Evolutionary conservation across 2,797 vertebrate species (phyloP).

Genomic region (Nyctibius grandis): DNA sequence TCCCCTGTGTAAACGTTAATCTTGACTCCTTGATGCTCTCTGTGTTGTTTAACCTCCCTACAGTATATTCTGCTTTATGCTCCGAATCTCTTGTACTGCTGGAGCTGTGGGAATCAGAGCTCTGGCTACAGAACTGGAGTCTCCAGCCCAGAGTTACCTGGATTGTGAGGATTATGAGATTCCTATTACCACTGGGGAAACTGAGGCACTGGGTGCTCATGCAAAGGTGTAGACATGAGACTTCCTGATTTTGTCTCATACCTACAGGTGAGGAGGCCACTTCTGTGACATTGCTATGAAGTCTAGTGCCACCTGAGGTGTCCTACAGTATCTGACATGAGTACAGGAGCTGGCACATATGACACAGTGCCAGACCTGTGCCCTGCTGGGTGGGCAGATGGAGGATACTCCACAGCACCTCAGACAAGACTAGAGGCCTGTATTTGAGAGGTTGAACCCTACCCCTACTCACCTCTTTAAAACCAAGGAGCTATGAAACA

Average conservation of each 20-base stretch:
- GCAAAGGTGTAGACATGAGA: neutral
- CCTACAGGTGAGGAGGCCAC: neutral
- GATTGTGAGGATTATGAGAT: too few relatives aligned
- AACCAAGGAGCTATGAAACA: neutral
- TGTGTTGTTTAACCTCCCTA: neutral
- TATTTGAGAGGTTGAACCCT: neutral
- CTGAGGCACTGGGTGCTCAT: neutral
- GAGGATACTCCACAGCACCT: neutral
- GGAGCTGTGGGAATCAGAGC: neutral
- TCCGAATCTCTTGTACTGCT: neutral
- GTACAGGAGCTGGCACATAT: neutral
- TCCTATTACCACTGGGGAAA: neutral
- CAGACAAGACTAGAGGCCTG: neutral
- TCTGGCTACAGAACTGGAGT: neutral
- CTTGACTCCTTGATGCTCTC: neutral
- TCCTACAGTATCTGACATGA: neutral
- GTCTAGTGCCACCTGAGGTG: neutral
- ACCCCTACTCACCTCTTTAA: neutral
- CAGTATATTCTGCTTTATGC: accelerated
- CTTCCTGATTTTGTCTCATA: neutral
- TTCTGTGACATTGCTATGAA: neutral
- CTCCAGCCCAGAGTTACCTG: neutral
- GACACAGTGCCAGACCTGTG: neutral
- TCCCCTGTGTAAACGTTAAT: neutral
- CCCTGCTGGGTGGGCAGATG: neutral